Evolutionary conservation across 1,140 invertebrate species (phyloP).

Genomic region (Pantala flavescens): DNA sequence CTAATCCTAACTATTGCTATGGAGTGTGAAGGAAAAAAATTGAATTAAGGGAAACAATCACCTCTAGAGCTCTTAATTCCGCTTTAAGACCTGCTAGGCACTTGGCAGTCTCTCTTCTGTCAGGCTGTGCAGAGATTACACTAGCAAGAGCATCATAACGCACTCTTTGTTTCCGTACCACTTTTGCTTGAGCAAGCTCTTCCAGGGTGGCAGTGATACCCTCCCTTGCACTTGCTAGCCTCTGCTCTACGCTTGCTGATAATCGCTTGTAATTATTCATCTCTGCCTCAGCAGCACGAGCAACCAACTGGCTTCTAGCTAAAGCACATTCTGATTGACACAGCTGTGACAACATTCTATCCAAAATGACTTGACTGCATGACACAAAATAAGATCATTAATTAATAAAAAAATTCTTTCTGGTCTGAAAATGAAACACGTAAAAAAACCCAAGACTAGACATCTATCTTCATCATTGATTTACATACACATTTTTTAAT

Average conservation of each 20-base stretch:
- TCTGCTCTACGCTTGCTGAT: conserved; percentile 61
- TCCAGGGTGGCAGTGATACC: conserved; percentile 64
- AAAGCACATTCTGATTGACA: conserved; percentile 82
- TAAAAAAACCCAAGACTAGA: no score
- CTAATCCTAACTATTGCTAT: no score
- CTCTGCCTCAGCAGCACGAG: conserved; percentile 73
- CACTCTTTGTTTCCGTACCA: conserved; percentile 75
- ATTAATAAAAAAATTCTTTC: conserved; percentile 29
- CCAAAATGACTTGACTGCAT: conserved; percentile 44
- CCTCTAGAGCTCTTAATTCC: conserved; percentile 55
- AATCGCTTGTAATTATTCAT: conserved; percentile 73
- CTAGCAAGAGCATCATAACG: conserved; percentile 89
- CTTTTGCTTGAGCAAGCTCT: conserved; percentile 68
- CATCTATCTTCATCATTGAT: no score
- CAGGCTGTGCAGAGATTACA: conserved; percentile 80
- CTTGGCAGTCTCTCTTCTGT: conserved; percentile 69
- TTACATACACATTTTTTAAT: no score
- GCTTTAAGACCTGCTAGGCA: conserved; percentile 61
- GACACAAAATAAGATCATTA: conserved; percentile 14
- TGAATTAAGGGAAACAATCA: no score
- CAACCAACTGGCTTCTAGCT: conserved; percentile 66
- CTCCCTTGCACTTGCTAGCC: conserved; percentile 61
- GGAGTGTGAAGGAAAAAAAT: no score
- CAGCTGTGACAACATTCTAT: conserved; percentile 69
- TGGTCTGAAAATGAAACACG: conserved; percentile 39